These are phyloP conservation scores for Enhydra lutris DNA, from an alignment of 2,113 vertebrate species.

Conservation along the genomic window DNA sequence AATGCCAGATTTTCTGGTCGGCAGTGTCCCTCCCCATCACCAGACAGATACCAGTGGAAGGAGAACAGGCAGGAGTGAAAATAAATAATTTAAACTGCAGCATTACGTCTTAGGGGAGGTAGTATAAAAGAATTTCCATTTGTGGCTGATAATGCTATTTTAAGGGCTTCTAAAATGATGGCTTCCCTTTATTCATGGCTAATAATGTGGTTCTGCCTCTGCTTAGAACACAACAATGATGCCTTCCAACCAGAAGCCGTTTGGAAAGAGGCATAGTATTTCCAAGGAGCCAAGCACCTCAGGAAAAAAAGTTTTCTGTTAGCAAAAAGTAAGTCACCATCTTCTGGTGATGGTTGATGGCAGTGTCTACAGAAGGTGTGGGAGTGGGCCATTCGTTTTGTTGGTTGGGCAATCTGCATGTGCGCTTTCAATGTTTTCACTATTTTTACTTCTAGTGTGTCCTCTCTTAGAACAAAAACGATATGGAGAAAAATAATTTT, in stretches of 20 bases:
- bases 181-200: not conserved
- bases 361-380: not conserved
- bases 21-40: not conserved
- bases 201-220: not conserved
- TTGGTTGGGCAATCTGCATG: not conserved
- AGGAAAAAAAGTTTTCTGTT: not conserved
- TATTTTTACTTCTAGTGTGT: not conserved
- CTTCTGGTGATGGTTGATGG: not conserved
- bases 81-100: not conserved
- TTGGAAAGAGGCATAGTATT: not conserved
- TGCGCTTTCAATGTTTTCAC: not conserved
- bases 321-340: not conserved
- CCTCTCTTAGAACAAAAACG: slow-evolving; percentile 7
- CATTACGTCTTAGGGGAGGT: not conserved
- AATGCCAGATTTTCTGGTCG: not conserved
- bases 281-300: not conserved
- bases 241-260: not conserved
- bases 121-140: not conserved
- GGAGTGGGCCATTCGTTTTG: not conserved
- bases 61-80: not conserved
- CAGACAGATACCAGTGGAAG: not conserved
- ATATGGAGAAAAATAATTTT: not conserved
- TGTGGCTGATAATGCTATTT: not conserved
- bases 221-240: not conserved
- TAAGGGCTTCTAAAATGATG: not conserved